These are phyloP conservation scores for Papilio demoleus DNA, from an alignment of 2,888 invertebrate species.

Conservation along the genomic window DNA sequence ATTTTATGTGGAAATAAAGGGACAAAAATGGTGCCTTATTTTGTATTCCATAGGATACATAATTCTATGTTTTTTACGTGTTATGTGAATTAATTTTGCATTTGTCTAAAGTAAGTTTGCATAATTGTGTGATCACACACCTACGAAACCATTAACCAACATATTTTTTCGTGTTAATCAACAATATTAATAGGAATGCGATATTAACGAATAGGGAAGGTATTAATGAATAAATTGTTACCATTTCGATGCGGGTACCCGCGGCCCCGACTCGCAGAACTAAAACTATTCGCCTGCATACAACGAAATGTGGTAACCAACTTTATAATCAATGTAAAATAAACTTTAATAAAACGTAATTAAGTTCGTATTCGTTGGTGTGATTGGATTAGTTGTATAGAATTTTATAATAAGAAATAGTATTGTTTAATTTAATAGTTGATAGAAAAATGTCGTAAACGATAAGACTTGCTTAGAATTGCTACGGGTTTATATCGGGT, in stretches of 20 bases:
- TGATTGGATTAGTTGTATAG: conserved; percentile 28
- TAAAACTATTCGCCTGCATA: conserved; percentile 47
- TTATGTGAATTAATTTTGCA: not conserved
- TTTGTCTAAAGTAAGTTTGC: not conserved
- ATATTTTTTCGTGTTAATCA: conserved; percentile 64
- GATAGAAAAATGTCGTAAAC: conserved; percentile 65
- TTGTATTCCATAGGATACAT: not conserved
- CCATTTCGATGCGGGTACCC: conserved; percentile 73
- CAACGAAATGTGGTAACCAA: conserved; percentile 51
- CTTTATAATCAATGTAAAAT: conserved; percentile 47
- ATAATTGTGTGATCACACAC: conserved; percentile 2
- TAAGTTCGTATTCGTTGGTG: conserved; percentile 41
- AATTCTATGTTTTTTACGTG: no score
- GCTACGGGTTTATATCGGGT: conserved; percentile 55
- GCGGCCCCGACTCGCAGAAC: conserved; percentile 51
- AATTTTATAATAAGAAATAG: conserved; percentile 40
- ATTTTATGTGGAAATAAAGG: not conserved
- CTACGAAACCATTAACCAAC: conserved; percentile 77
- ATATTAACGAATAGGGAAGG: conserved; percentile 77
- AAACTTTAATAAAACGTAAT: conserved; percentile 49
- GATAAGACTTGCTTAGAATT: conserved; percentile 60
- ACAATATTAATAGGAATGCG: conserved; percentile 73
- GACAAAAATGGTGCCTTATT: not conserved
- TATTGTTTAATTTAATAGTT: conserved; percentile 63
- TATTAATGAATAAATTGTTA: conserved; percentile 71